These are phyloP conservation scores for Gasteruption jaculator DNA, from an alignment of 2,888 invertebrate genomes.

Conservation along the genomic window DNA sequence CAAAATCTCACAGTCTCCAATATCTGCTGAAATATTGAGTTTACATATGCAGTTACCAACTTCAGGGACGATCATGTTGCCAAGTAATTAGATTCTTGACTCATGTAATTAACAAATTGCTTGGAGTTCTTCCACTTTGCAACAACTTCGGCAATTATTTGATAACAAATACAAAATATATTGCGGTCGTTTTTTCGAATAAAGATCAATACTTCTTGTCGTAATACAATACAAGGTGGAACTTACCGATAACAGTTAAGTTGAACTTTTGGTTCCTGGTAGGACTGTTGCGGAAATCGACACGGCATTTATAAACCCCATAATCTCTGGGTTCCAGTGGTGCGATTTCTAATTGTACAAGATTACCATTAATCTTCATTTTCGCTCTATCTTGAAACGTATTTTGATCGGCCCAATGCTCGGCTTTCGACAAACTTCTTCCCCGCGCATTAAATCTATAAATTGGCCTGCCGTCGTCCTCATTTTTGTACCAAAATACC, in stretches of 20 bases:
- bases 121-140: too few relatives aligned
- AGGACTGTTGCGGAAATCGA: constrained; percentile 55
- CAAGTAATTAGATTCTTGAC: too few relatives aligned
- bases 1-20: too few relatives aligned
- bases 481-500: constrained; percentile 81
- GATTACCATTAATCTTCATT: constrained; percentile 53
- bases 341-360: constrained; percentile 51
- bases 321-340: constrained; percentile 50
- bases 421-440: constrained; percentile 46
- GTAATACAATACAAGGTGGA: neutral
- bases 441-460: constrained; percentile 64
- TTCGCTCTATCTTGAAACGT: constrained; percentile 51
- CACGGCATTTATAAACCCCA: constrained; percentile 54
- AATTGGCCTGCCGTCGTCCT: constrained; percentile 78
- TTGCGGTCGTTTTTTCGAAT: neutral
- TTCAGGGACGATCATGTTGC: too few relatives aligned
- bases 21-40: too few relatives aligned
- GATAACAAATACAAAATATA: neutral
- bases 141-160: constrained; percentile 12
- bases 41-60: too few relatives aligned
- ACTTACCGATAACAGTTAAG: constrained; percentile 56
- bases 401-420: constrained; percentile 51
- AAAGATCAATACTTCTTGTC: neutral
- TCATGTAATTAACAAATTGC: too few relatives aligned
- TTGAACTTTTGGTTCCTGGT: constrained; percentile 55